phyloP scores from a whole-genome alignment of 2,113 vertebrate genomes.

The Condylura cristata region DNA sequence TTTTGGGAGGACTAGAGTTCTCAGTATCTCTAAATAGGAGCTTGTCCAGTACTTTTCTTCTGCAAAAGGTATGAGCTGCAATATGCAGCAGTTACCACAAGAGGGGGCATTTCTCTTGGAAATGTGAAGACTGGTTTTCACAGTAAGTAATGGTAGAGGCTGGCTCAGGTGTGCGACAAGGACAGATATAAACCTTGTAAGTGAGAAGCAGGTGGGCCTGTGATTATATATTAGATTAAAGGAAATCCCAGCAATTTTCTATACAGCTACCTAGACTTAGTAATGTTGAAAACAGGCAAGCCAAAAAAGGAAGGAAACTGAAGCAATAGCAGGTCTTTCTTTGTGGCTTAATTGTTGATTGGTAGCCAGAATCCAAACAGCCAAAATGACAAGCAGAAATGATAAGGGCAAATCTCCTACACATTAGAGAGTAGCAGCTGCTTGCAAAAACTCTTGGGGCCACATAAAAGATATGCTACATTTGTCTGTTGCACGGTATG shows the following conservation, averaged over 20 bases:
- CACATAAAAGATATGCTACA: background rate
- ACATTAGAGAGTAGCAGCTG: background rate
- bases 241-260: constrained; percentile 5
- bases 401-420: background rate
- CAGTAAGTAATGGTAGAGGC: background rate
- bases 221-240: background rate
- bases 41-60: background rate
- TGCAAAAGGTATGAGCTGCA: constrained; percentile 22
- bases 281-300: background rate
- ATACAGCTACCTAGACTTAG: background rate
- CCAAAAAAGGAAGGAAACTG: constrained; percentile 9
- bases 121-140: constrained; percentile 52
- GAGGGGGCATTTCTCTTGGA: constrained; percentile 67
- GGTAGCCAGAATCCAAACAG: constrained; percentile 39
- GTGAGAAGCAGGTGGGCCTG: background rate
- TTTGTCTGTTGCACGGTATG: background rate
- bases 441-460: constrained; percentile 30
- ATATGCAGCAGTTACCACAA: constrained; percentile 58
- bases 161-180: background rate
- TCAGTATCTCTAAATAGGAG: background rate
- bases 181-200: background rate
- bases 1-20: background rate
- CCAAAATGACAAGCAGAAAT: background rate
- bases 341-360: background rate
- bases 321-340: background rate